phyloP scores from a whole-genome alignment of 2,797 vertebrate species.

The Anolis apletophallus region DNA sequence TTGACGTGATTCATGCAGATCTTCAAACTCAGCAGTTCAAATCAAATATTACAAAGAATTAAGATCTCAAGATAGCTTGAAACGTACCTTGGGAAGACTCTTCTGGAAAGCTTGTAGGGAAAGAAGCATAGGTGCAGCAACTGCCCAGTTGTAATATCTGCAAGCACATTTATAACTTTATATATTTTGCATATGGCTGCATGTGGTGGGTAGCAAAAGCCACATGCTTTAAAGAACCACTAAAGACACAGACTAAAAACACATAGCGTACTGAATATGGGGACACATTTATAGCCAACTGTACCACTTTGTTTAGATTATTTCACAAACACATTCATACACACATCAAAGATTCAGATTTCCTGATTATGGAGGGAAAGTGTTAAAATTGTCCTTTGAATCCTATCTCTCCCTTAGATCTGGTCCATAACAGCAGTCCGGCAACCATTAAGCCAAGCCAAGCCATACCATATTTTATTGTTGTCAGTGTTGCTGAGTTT shows the following conservation, averaged over 20 bases:
- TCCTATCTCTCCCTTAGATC: neutral
- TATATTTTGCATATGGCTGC: neutral
- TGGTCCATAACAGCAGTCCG: neutral
- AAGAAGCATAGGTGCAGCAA: constrained; percentile 93
- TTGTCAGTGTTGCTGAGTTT: constrained; percentile 15
- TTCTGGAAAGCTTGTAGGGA: constrained; percentile 93
- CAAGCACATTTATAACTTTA: constrained; percentile 16
- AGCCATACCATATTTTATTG: neutral
- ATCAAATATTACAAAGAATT: neutral
- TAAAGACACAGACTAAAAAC: neutral
- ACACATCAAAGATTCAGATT: neutral
- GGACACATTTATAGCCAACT: neutral
- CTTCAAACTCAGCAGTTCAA: neutral
- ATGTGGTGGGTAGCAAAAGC: neutral
- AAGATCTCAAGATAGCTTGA: neutral
- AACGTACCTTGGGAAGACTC: constrained; percentile 90
- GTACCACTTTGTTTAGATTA: neutral
- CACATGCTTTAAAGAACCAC: neutral
- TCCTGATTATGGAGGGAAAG: neutral
- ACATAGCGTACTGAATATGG: neutral
- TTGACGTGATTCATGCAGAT: neutral
- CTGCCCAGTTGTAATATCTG: constrained; percentile 97
- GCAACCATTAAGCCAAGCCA: neutral
- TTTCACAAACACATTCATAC: neutral
- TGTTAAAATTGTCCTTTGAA: neutral